phyloP scores from a whole-genome alignment of 2,888 invertebrate species.

The Drosophila planitibia region DNA sequence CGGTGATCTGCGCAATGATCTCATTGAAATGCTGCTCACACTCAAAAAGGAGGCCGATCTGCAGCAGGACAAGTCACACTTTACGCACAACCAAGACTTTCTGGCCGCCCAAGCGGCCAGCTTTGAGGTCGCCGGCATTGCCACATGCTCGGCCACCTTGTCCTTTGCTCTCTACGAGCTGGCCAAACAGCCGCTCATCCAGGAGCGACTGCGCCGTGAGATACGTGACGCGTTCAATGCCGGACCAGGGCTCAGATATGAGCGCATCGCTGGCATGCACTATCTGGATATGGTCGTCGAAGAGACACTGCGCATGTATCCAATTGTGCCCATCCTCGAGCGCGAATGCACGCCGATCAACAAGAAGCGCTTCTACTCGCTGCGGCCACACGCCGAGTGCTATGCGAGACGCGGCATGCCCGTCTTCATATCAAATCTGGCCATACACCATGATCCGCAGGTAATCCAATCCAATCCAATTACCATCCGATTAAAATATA shows the following conservation, averaged over 20 bases:
- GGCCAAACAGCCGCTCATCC: conserved; percentile 84
- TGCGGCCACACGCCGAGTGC: conserved; percentile 83
- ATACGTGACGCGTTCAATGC: conserved; percentile 80
- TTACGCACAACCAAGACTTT: conserved; percentile 81
- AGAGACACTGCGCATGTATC: conserved; percentile 84
- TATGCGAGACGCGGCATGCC: conserved; percentile 83
- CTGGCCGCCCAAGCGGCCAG: conserved; percentile 84
- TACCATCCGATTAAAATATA: not conserved
- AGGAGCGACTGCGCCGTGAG: conserved; percentile 85
- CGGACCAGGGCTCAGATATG: conserved; percentile 81
- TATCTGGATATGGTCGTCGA: conserved; percentile 85
- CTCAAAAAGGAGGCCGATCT: conserved; percentile 84
- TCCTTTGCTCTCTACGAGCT: conserved; percentile 85
- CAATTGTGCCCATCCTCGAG: conserved; percentile 84
- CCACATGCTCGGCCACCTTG: conserved; percentile 84
- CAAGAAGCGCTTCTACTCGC: conserved; percentile 80
- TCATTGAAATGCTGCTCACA: conserved; percentile 86
- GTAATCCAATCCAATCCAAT: conserved; percentile 53
- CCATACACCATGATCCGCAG: conserved; percentile 84
- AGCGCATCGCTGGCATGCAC: conserved; percentile 84
- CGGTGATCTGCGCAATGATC: conserved; percentile 85
- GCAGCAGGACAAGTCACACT: conserved; percentile 75
- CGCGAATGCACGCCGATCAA: conserved; percentile 82
- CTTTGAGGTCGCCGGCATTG: conserved; percentile 84
- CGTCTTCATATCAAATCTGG: conserved; percentile 83